Percentiles rank a stretch among this genome's conserved stretches.
Evolutionary conservation across 2,113 vertebrate species (phyloP).

Genomic region (Numida meleagris): DNA sequence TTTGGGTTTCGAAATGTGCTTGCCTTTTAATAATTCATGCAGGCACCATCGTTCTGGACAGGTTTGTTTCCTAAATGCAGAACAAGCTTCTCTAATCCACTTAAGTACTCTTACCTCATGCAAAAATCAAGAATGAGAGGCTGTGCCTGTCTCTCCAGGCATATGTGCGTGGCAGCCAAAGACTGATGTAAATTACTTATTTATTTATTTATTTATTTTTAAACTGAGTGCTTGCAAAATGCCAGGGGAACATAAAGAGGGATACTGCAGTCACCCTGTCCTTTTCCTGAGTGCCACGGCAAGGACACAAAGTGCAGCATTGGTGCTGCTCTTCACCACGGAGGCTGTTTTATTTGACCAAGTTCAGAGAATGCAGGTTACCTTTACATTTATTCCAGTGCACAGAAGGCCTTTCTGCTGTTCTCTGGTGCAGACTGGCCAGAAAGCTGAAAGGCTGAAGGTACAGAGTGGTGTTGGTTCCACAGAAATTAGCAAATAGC

Average conservation of each 20-base stretch:
- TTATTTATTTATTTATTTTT: no score
- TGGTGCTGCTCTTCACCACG: not conserved
- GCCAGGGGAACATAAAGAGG: not conserved
- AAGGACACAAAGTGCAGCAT: not conserved
- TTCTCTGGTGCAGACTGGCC: not conserved
- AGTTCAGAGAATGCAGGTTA: not conserved
- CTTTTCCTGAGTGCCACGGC: not conserved
- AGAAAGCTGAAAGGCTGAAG: not conserved
- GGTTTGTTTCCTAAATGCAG: slow-evolving; percentile 33
- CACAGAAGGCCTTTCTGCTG: not conserved
- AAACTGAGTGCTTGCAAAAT: not conserved
- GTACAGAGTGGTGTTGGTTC: no score
- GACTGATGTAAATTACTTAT: not conserved
- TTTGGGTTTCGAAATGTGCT: not conserved
- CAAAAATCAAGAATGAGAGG: slow-evolving; percentile 29
- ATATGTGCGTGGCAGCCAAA: not conserved
- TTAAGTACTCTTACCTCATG: slow-evolving; percentile 26
- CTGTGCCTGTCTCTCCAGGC: not conserved
- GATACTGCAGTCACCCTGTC: not conserved
- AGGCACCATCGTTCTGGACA: not conserved
- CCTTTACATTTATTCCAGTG: not conserved
- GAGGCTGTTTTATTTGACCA: not conserved
- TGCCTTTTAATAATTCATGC: slow-evolving; percentile 26
- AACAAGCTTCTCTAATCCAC: slow-evolving; percentile 22
- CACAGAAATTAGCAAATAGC: not conserved